Evolutionary conservation across 2,888 invertebrate species (phyloP).

Genomic region (Anthoptus insignis): DNA sequence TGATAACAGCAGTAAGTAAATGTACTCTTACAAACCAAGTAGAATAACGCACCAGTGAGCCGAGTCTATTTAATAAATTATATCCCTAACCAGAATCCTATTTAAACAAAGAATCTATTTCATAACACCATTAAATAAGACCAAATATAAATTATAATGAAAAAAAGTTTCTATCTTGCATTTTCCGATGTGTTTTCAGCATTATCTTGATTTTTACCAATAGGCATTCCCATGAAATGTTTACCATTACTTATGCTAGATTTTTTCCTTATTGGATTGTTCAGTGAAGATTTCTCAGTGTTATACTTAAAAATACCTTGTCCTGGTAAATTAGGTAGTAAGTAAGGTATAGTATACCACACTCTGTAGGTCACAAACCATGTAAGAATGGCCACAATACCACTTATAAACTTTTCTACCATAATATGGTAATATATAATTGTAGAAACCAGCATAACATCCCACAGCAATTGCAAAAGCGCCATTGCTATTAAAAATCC

Average conservation of each 20-base stretch:
- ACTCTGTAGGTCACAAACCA: constrained; percentile 97
- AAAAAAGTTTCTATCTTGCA: constrained; percentile 56
- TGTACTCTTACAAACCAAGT: neutral
- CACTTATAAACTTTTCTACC: constrained; percentile 97
- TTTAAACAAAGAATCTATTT: no score
- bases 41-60: neutral
- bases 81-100: neutral
- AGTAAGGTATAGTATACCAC: constrained; percentile 89
- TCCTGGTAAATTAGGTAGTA: constrained; percentile 91
- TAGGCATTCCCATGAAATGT: constrained; percentile 94
- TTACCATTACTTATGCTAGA: constrained; percentile 81
- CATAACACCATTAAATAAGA: no score
- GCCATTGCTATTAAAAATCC: constrained; percentile 93
- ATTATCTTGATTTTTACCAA: constrained; percentile 81
- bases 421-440: constrained; percentile 98
- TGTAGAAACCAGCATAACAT: constrained; percentile 97
- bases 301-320: constrained; percentile 94
- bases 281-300: constrained; percentile 74
- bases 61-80: neutral
- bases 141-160: no score
- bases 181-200: constrained; percentile 68
- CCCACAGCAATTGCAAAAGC: constrained; percentile 95
- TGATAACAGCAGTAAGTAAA: neutral
- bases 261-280: constrained; percentile 69
- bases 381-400: constrained; percentile 94